These are phyloP conservation scores for Oxyura jamaicensis DNA, from an alignment of 2,113 vertebrate genomes.

Conservation along the genomic window DNA sequence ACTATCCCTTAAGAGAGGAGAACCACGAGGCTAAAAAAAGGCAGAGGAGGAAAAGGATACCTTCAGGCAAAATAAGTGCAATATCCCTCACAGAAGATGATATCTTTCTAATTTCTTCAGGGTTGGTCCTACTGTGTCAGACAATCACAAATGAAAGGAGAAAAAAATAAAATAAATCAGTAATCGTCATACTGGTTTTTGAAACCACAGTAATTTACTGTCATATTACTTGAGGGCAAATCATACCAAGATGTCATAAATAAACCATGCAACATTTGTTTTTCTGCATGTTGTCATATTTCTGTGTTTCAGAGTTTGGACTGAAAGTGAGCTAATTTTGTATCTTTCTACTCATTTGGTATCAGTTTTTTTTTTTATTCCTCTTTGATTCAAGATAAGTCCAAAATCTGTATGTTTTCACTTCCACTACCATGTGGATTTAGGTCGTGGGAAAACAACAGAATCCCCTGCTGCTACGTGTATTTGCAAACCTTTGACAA, in stretches of 20 bases:
- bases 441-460: neutral
- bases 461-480: fast-evolving
- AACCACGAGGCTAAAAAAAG: neutral
- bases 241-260: slow-evolving; percentile 29
- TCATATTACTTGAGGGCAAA: slow-evolving; percentile 27
- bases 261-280: slow-evolving; percentile 10
- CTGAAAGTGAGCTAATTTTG: neutral
- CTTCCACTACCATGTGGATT: neutral
- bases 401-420: neutral
- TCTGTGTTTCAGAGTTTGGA: neutral
- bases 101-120: slow-evolving; percentile 40
- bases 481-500: neutral
- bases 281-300: neutral
- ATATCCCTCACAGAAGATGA: neutral
- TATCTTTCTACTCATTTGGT: neutral
- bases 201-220: slow-evolving; percentile 48
- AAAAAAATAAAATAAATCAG: slow-evolving; percentile 53
- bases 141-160: slow-evolving; percentile 38
- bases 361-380: neutral
- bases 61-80: slow-evolving; percentile 31
- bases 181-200: neutral
- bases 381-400: neutral
- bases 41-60: neutral
- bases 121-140: slow-evolving; percentile 3
- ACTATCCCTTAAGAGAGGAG: neutral